phyloP scores from a whole-genome alignment of 2,797 vertebrate species.

The Oreortyx pictus region DNA sequence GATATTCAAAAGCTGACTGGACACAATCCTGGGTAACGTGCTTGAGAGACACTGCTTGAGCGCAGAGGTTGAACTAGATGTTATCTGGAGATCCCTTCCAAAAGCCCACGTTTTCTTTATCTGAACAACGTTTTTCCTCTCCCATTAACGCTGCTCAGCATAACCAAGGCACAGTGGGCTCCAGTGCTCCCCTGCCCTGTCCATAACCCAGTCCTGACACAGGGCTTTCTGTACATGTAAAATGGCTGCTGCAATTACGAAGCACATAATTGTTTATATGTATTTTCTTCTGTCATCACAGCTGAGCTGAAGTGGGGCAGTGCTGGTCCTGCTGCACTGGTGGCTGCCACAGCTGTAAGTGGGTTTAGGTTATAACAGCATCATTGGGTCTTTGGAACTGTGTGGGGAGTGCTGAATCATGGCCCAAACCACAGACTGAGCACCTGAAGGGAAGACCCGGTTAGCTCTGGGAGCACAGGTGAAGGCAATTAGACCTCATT shows the following conservation, averaged over 20 bases:
- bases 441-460: too few species aligned
- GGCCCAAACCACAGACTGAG: too few species aligned
- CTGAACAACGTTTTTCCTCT: neutral
- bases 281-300: rapidly evolving
- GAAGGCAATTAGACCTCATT: too few species aligned
- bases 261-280: neutral
- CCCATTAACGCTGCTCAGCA: neutral
- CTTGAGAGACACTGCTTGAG: neutral
- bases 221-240: neutral
- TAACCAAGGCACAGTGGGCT: neutral
- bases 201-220: neutral
- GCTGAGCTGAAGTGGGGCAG: neutral
- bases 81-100: neutral
- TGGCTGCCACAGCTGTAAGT: rapidly evolving
- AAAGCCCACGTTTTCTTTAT: neutral
- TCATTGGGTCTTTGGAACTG: neutral
- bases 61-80: neutral
- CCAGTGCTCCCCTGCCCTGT: neutral
- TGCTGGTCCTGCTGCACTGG: neutral
- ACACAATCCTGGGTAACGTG: too few species aligned
- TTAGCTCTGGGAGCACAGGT: too few species aligned
- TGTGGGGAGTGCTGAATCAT: too few species aligned
- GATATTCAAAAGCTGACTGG: too few species aligned
- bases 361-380: rapidly evolving
- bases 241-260: neutral